phyloP scores from a whole-genome alignment of 1,140 invertebrate species.

The Drosophila ficusphila region DNA sequence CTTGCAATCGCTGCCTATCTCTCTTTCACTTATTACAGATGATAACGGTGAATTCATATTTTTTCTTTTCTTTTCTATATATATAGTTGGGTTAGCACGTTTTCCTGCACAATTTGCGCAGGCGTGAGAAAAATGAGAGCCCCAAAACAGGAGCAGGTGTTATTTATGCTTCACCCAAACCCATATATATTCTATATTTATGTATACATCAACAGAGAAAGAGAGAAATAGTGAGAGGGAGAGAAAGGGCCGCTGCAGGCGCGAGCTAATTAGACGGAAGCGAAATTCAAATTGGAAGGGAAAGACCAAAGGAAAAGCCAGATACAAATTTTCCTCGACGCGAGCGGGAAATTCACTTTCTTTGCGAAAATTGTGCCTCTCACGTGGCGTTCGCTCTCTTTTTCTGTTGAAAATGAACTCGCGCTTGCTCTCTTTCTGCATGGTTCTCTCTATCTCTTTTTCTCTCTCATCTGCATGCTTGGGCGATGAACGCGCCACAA shows the following conservation, averaged over 20 bases:
- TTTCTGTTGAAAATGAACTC: slow-evolving; percentile 40
- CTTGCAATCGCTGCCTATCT: slow-evolving; percentile 18
- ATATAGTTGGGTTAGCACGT: slow-evolving; percentile 36
- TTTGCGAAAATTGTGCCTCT: slow-evolving; percentile 13
- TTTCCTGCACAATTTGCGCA: slow-evolving; percentile 36
- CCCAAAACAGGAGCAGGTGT: slow-evolving; percentile 40
- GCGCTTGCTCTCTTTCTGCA: slow-evolving; percentile 25
- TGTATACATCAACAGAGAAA: slow-evolving; percentile 42
- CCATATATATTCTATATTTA: slow-evolving; percentile 49
- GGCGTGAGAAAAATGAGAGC: slow-evolving; percentile 20
- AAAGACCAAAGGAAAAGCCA: slow-evolving; percentile 6
- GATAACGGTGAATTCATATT: slow-evolving; percentile 53
- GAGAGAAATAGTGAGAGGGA: not conserved
- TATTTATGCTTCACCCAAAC: slow-evolving; percentile 51
- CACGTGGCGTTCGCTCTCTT: slow-evolving; percentile 34
- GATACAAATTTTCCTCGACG: slow-evolving; percentile 27
- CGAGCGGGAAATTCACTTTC: slow-evolving; percentile 41
- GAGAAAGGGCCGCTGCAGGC: slow-evolving; percentile 1
- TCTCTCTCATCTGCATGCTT: slow-evolving; percentile 57
- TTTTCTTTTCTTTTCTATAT: slow-evolving; percentile 3
- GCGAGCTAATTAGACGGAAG: slow-evolving; percentile 31
- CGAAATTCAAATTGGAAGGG: slow-evolving; percentile 6
- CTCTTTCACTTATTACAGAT: slow-evolving; percentile 13
- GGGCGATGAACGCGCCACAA: slow-evolving; percentile 65
- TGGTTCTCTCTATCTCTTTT: slow-evolving; percentile 16